Percentiles rank a stretch among this genome's conserved stretches.
Evolutionary conservation across 2,888 invertebrate genomes (phyloP).

Genomic region (Arctia plantaginis): DNA sequence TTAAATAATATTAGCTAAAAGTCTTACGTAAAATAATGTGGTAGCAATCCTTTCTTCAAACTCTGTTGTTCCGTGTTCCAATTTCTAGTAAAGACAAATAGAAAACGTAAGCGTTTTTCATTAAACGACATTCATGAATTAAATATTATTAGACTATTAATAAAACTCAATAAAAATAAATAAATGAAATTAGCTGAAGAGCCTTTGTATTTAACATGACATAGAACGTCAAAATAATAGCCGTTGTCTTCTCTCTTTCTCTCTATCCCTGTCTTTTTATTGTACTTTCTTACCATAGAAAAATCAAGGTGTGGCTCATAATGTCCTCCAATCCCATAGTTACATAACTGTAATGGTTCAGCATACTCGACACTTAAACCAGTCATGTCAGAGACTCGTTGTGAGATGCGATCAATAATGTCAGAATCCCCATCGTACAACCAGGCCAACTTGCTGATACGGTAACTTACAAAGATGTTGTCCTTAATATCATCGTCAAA

Average conservation of each 20-base stretch:
- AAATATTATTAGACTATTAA: neutral
- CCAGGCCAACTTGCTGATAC: constrained; percentile 99
- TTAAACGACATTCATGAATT: neutral
- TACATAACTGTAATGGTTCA: constrained; percentile 98
- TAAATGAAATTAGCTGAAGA: neutral
- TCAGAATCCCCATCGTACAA: constrained; percentile 93
- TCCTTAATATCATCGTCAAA: constrained; percentile 97
- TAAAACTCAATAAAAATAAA: neutral
- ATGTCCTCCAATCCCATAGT: constrained; percentile 99
- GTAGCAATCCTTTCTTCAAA: neutral
- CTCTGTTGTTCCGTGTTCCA: neutral
- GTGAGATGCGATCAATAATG: constrained; percentile 90
- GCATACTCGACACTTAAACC: constrained; percentile 95
- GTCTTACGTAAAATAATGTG: neutral
- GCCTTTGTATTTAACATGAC: neutral
- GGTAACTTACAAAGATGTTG: constrained; percentile 96
- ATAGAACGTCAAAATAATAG: neutral
- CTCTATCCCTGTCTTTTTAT: neutral
- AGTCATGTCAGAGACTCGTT: constrained; percentile 94
- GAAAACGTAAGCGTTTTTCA: neutral
- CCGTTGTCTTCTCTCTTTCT: neutral
- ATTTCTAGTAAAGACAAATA: constrained; percentile 54
- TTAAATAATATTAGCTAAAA: no score
- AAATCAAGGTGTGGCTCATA: constrained; percentile 99
- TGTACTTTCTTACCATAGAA: constrained; percentile 86